Base-by-base conservation (phyloP, 2,888 invertebrate genomes). In the Pegoplata infirma region DNA sequence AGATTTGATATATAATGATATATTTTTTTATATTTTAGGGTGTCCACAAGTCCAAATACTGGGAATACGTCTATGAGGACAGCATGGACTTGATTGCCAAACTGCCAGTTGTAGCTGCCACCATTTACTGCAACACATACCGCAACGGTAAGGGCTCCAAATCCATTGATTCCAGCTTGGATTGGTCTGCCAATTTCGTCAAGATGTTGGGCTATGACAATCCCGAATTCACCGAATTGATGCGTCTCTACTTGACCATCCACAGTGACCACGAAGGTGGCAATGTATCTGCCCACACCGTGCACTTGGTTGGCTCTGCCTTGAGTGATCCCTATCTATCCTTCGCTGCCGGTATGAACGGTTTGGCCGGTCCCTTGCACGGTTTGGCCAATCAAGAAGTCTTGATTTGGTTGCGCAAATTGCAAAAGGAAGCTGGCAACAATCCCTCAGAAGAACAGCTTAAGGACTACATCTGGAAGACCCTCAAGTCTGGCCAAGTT, bases 401-500 rank as follows among this genome's bases (percentile, higher is more conserved):
- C 75, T 92, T 99, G 77, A 91, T 98, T 12, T 99, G 98, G 97
- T 89, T 99, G 84, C 94, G 95, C 86, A 98, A 98, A 89, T 91
- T 99, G 32, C 94, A 95, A 82, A 91, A 94, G 84, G 94, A 96
- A 87, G 92, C 99, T 59, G 97, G 97, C 64, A 94, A 95, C 84
- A 94, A 93, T 86, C 94, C 95, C 81, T 94, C 95, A 14, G 97
- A 98, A 89, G 96, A 98, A 0, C 93, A 97, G 84, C 92, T 99
- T 68, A 97, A 97, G 90, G 97, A 98, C 63, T 99, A 98, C 91
- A 96, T 99, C 88, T 97, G 97, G 97, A 98, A 97, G 90, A 98
- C 98, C 1, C 90, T 97, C 67, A 95, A 96, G 90, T 92, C 94
- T 76, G 96, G 96, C 82, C 95, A 95, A 90, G 96, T 97, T 73